Evolutionary conservation across 1,140 invertebrate species (phyloP).

Genomic region (Andrena cerasifolii): DNA sequence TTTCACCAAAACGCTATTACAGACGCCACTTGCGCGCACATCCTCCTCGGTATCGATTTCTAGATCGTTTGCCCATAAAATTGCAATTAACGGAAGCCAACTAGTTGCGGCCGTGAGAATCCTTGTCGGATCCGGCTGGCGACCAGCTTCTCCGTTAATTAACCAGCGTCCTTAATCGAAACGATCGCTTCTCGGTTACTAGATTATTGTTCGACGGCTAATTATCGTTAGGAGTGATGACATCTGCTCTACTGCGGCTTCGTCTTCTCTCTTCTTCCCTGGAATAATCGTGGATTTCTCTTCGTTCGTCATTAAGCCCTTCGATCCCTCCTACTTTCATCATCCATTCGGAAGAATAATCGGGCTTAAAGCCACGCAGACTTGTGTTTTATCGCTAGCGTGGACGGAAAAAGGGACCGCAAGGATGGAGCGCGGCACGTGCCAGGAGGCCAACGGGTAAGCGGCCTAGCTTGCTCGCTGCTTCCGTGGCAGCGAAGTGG

Average conservation of each 20-base stretch:
- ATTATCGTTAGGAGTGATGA: not conserved
- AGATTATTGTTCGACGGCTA: not conserved
- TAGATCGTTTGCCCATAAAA: slow-evolving; percentile 13
- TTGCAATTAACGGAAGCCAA: slow-evolving; percentile 36
- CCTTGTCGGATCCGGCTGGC: slow-evolving; percentile 13
- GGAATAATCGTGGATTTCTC: no score
- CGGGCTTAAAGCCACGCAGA: no score
- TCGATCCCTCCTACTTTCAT: no score
- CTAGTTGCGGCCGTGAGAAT: not conserved
- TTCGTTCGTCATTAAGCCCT: no score
- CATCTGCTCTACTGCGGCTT: no score
- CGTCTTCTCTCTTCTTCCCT: no score
- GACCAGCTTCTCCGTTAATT: slow-evolving; percentile 13
- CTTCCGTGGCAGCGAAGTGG: slow-evolving; percentile 46
- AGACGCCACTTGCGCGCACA: not conserved
- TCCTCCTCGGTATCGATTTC: not conserved
- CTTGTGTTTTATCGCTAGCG: no score
- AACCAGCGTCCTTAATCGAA: not conserved
- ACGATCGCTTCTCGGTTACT: slow-evolving; percentile 11
- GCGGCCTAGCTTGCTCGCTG: slow-evolving; percentile 32
- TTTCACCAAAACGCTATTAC: not conserved
- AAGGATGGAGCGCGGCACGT: not conserved
- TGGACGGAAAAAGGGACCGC: not conserved
- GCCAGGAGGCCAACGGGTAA: slow-evolving; percentile 41
- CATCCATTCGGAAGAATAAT: no score